phyloP scores from a whole-genome alignment of 2,888 invertebrate genomes.

The Ochropacha duplaris region DNA sequence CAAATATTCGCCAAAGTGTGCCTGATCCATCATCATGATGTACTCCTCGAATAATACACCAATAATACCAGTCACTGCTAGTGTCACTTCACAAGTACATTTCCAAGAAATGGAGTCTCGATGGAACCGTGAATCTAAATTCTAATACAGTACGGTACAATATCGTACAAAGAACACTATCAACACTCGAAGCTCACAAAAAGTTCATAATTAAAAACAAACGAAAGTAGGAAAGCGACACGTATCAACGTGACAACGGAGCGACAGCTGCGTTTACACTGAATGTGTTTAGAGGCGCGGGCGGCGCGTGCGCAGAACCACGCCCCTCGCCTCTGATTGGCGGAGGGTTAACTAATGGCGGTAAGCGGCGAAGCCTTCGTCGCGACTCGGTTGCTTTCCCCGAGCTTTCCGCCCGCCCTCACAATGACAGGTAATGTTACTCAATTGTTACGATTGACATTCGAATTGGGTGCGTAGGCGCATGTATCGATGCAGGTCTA shows the following conservation, averaged over 20 bases:
- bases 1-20: conserved; percentile 76
- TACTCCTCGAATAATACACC: conserved; percentile 12
- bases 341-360: conserved; percentile 54
- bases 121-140: conserved; percentile 24
- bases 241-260: conserved; percentile 52
- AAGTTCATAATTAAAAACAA: conserved; percentile 65
- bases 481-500: conserved; percentile 53
- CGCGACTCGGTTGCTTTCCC: conserved; percentile 40
- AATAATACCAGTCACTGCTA: conserved; percentile 38
- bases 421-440: conserved; percentile 62
- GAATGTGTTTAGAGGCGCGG: conserved; percentile 50
- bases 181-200: conserved; percentile 47
- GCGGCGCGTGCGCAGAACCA: conserved; percentile 74
- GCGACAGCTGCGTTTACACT: conserved; percentile 75
- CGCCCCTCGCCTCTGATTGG: conserved; percentile 66
- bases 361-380: conserved; percentile 56
- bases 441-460: conserved; percentile 57
- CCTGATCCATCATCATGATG: conserved; percentile 80
- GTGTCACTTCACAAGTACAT: conserved; percentile 70
- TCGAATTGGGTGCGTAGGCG: conserved; percentile 66
- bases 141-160: conserved; percentile 24
- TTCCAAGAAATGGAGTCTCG: conserved; percentile 29
- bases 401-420: conserved; percentile 73
- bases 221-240: conserved; percentile 34
- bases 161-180: conserved; percentile 34